Evolutionary conservation across 1,140 invertebrate species (phyloP), one percentile per base, ranked within the genome.

Genomic region (Drosophila pruinosa): DNA sequence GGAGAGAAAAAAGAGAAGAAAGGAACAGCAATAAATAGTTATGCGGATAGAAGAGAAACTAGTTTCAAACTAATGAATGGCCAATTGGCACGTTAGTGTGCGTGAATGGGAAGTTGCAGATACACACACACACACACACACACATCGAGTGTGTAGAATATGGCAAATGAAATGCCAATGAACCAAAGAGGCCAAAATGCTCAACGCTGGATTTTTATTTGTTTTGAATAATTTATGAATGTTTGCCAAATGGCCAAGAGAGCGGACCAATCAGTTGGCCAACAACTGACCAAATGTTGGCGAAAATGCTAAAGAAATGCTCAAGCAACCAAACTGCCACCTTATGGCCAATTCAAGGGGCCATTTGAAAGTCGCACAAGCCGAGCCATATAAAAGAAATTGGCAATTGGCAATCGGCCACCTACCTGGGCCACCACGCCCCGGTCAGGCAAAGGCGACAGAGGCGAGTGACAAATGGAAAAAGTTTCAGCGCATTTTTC

Each of bases 221-320:
- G 52, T 71, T 74, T 85, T 81, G 82, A 81, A 86, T 86, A 81
- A 88, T 75, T 81, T 88, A 86, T 86, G 77, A 86, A 83, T 80
- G 68, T 74, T 81, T 74, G 74, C 79, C 79, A 82, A 72, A 52
- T 38, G 38, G 68, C 71, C 50, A 69, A 68, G 24, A 58, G 64
- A 62, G 56, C 64, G 41, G 17, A 43, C 12, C 21, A 58, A 56
- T 8, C 26, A 31, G 39, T 43, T 59, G 77, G 34, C 50, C 41
- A 31, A 28, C 39, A 21, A 57, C 26, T 57, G 36, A 22, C 28
- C 24, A 48, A 12, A n/a, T n/a, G n/a, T n/a, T n/a, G n/a, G n/a
- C 45, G 19, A 7, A 19, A n/a, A n/a, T n/a, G 28, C 36, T 21
- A 58, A 58, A 36, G 47, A 62, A 56, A 63, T 54, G 39, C n/a